Evolutionary conservation across 2,113 vertebrate species (phyloP).

Genomic region (Trematocara marginatum): DNA sequence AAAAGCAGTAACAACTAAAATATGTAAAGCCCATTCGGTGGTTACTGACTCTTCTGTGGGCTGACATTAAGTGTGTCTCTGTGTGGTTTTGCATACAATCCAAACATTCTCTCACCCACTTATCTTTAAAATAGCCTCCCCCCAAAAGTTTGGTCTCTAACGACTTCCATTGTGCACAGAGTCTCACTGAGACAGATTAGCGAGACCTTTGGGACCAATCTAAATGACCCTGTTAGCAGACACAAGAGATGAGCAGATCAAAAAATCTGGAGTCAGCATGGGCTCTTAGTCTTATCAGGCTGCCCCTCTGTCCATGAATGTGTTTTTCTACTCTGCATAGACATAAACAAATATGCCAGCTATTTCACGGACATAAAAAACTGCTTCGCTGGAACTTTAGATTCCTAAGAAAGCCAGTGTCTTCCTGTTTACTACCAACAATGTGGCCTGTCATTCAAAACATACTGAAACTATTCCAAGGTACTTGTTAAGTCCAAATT

Average conservation of each 20-base stretch:
- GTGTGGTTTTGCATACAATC: background rate
- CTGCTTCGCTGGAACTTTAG: background rate
- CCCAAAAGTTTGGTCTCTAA: background rate
- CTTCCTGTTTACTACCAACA: background rate
- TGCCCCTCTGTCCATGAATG: background rate
- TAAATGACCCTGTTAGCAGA: background rate
- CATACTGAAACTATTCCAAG: background rate
- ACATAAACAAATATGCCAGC: background rate
- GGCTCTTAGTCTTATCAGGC: background rate
- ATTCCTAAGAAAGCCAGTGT: background rate
- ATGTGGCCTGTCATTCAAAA: background rate
- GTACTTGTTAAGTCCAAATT: background rate
- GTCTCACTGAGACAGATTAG: background rate
- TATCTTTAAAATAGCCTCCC: background rate
- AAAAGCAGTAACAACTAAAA: background rate
- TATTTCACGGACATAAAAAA: background rate
- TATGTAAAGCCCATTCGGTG: background rate
- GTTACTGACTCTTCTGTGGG: background rate
- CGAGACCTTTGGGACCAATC: background rate
- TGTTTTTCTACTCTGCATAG: background rate
- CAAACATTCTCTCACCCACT: constrained; percentile 7
- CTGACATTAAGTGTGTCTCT: background rate
- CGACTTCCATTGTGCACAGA: background rate
- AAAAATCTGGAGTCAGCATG: background rate
- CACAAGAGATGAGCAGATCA: background rate